Evolutionary conservation across 2,113 vertebrate genomes (phyloP).

Genomic region (Carassius gibelio): DNA sequence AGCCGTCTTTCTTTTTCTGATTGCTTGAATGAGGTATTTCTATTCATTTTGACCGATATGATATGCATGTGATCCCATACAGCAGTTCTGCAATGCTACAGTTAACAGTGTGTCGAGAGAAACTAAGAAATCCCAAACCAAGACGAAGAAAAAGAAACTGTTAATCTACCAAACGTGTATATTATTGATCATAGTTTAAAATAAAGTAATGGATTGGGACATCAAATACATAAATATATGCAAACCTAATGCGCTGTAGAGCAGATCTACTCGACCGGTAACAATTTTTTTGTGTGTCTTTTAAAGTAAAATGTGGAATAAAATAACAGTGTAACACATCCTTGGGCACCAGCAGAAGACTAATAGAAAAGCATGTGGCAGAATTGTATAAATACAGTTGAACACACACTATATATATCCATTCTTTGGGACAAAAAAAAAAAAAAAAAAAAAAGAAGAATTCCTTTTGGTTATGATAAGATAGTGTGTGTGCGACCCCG

Average conservation of each 20-base stretch:
- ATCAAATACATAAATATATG: constrained; percentile 19
- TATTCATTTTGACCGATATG: constrained; percentile 33
- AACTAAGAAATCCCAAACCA: constrained; percentile 41
- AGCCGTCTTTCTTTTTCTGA: constrained; percentile 4
- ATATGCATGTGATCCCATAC: constrained; percentile 53
- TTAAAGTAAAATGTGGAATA: constrained; percentile 40
- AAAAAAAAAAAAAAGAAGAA: background rate
- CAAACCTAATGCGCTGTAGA: constrained; percentile 38
- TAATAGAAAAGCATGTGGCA: constrained; percentile 48
- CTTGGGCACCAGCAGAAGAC: constrained; percentile 38
- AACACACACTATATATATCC: constrained; percentile 39
- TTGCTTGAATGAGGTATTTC: constrained; percentile 57
- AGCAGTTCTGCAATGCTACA: constrained; percentile 61
- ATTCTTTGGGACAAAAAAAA: background rate
- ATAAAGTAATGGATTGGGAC: constrained; percentile 43
- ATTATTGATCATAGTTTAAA: constrained; percentile 44
- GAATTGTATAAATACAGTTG: constrained; percentile 54
- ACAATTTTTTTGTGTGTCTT: constrained; percentile 2
- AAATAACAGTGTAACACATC: constrained; percentile 43
- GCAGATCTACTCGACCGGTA: constrained; percentile 46
- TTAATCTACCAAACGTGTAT: constrained; percentile 33
- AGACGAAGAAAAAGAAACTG: constrained; percentile 2
- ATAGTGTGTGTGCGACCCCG: constrained; percentile 29
- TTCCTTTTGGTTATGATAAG: constrained; percentile 53
- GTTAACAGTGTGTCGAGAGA: constrained; percentile 50